phyloP scores from a whole-genome alignment of 2,113 vertebrate genomes.

The Silurus glanis region DNA sequence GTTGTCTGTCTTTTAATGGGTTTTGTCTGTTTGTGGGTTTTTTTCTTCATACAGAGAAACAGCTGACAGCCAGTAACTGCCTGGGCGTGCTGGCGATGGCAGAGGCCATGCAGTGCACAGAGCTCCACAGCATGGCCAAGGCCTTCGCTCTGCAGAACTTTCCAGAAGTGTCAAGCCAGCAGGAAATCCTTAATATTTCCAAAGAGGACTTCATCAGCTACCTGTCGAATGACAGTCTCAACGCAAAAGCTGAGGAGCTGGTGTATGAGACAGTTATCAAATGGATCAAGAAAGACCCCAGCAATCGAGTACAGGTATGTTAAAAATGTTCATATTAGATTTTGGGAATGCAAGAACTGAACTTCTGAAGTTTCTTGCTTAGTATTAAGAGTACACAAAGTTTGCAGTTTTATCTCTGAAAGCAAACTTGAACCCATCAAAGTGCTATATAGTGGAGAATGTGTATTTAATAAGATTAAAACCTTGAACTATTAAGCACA shows the following conservation, averaged over 20 bases:
- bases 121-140: constrained; percentile 98
- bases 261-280: constrained; percentile 97
- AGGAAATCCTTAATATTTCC: constrained; percentile 93
- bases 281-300: constrained; percentile 93
- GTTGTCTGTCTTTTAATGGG: not conserved
- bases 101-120: constrained; percentile 93
- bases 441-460: not conserved
- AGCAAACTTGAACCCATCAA: not conserved
- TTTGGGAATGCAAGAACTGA: not conserved
- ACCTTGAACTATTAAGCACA: not conserved
- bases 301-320: constrained; percentile 83
- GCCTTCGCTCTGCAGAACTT: constrained; percentile 97
- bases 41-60: constrained; percentile 80
- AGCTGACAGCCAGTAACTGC: constrained; percentile 95
- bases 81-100: constrained; percentile 98
- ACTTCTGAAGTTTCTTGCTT: not conserved
- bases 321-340: not conserved
- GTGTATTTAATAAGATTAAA: not conserved
- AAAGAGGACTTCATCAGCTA: constrained; percentile 93
- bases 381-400: not conserved
- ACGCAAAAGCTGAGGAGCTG: constrained; percentile 96
- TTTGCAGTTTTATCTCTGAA: too few species aligned
- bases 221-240: constrained; percentile 96
- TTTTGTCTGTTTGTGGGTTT: not conserved
- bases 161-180: constrained; percentile 91